Evolutionary conservation across 2,888 invertebrate genomes (phyloP), one percentile per base, ranked within the genome.

Genomic region (Euzophera pinguis): DNA sequence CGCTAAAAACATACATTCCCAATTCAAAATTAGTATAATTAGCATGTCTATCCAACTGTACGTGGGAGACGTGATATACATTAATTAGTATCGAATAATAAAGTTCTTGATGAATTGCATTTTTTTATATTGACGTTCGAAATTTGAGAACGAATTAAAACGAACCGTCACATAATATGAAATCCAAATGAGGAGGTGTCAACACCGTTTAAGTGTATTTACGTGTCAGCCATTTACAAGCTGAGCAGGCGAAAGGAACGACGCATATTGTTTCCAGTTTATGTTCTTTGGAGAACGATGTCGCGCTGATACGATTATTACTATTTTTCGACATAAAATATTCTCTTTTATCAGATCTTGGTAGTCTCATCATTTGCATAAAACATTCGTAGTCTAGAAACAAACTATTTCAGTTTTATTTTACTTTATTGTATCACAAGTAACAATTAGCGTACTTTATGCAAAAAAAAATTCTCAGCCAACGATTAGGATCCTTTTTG

Each of bases 171-270:
- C 63, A 70, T 71, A 70, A 72, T 73, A 14, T 71, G 63, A 65
- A 65, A 69, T 58, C 61, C 65, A 64, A 71, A 75, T 73, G 71
- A 74, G 71, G 58, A 69, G 64, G 56, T 60, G 67, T 62, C 65
- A 64, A 67, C 66, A 66, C 65, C 60, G 61, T 69, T 71, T 75
- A 75, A 78, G 76, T 77, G 73, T 72, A 69, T 78, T 75, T 74
- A 74, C 72, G 67, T 81, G 79, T 79, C 67, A 71, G 60, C 62
- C 64, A 62, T 62, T 59, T 57, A 60, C 55, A 55, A 58, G 58
- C 66, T 62, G 63, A 61, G 63, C 62, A 65, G 62, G 35, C 60
- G 58, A 69, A 70, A 67, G 66, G 62, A 61, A 65, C 63, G 50
- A 56, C 60, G 64, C 61, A 64, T 74, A 69, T 69, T 62, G 58